Evolutionary conservation across 2,888 invertebrate species (phyloP), one percentile per base, ranked within the genome.

Genomic region (Ashinkailepas kermadecensis): DNA sequence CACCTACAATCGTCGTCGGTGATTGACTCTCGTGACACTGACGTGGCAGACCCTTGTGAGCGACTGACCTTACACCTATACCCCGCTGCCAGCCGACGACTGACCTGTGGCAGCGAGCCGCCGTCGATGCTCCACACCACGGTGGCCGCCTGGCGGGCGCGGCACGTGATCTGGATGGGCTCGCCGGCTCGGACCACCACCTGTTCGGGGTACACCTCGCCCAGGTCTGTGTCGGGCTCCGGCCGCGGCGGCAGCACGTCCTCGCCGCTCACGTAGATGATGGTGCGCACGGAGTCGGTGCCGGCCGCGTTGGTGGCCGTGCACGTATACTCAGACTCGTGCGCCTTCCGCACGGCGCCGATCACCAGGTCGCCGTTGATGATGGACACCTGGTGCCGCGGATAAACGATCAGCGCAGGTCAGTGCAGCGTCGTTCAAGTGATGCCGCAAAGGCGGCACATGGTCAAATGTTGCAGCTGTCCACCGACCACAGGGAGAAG

Each of bases 271-370:
- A 97, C 92, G 84, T 91, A 91, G 54, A 97, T 89, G 57, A 91
- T 90, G 0, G 93, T 92, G 3, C 90, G 90, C 62, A 91, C 89
- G 80, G 91, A 90, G 59, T 90, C 89, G 0, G 89, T 87, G 9
- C 95, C 95, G 1, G 90, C 89, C 0, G 89, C 86, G 87, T 96
- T 97, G 0, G 89, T 89, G 0, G 93, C 96, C 12, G 91, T 91
- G 86, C 97, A 97, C 87, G 92, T 92, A 86, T 97, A 97, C 86
- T 92, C 92, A 10, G 94, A 95, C 84, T 93, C 92, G 86, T 97
- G 95, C 23, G 91, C 91, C 84, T 89, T 90, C 21, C 89, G 89
- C 0, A 92, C 93, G 56, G 90, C 88, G 0, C 91, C 90, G 83
- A 97, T 93, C 81, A 92, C 89, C 86, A 96, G 90, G 2, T 91